Evolutionary conservation across 1,140 invertebrate species (phyloP).

Genomic region (Ceratosolen solmsi): DNA sequence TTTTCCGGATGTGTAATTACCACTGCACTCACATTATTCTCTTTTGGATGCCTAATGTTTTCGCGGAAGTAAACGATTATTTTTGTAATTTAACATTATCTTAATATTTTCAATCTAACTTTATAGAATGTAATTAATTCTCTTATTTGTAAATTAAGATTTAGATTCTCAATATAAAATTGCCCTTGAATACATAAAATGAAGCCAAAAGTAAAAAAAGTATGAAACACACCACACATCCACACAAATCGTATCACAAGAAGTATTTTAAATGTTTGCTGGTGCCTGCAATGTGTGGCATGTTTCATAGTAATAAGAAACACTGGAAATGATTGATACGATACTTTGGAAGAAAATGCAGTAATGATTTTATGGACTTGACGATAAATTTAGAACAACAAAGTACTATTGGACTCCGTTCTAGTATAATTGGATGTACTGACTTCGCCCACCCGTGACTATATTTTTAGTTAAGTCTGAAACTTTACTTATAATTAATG

Average conservation of each 20-base stretch:
- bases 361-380: not conserved
- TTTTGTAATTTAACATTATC: not conserved
- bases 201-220: not conserved
- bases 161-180: not conserved
- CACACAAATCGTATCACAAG: not conserved
- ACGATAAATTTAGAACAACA: not conserved
- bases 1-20: constrained; percentile 20
- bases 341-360: not conserved
- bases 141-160: not conserved
- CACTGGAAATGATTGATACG: not conserved
- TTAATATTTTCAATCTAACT: not conserved
- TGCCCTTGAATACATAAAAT: not conserved
- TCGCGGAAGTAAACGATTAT: not conserved
- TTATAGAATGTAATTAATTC: too few relatives aligned
- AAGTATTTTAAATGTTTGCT: not conserved
- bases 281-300: not conserved
- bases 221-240: too few relatives aligned
- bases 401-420: not conserved
- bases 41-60: not conserved
- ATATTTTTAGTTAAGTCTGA: not conserved
- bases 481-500: not conserved
- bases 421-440: not conserved
- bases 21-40: not conserved
- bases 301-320: not conserved
- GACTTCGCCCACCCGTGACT: not conserved